Evolutionary conservation across 2,888 invertebrate species (phyloP), one percentile per base, ranked within the genome.

Genomic region (Ametastegia equiseti): DNA sequence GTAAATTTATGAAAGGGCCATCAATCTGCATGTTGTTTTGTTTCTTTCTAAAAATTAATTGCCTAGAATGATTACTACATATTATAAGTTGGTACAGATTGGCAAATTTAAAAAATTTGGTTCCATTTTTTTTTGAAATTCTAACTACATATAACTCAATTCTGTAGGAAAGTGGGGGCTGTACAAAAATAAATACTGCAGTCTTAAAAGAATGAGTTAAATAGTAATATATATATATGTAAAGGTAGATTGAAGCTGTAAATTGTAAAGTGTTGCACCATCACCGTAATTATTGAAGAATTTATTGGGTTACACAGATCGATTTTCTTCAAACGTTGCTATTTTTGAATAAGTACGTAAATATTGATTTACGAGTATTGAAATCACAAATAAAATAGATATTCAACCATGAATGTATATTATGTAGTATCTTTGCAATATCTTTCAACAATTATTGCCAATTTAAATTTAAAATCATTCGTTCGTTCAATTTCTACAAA

Each of bases 101-200:
- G 42, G 11, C 9, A 78, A 13, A 63, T 15, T 78, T 54, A 36
- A 54, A 60, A 60, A 19, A 33, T 36, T 33, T 42, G 23, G 23
- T 27, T 27, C 50, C 30, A 60, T 78, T 77, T 11, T 47, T 75
- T 54, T 42, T 23, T 30, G n/a, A n/a, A n/a, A n/a, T 50, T 39
- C 54, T 78, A 75, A 54, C 75, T 75, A 75, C 19, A 75, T 63
- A 19, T 81, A 85, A 85, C 71, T 85, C 83, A 87, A 87, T 84
- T 85, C 84, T 85, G n/a, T n/a, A n/a, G n/a, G n/a, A n/a, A n/a
- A n/a, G n/a, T n/a, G n/a, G 86, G 85, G 83, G 83, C 89, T 91
- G 88, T 90, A 90, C 89, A 90, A 90, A 90, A 90, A 90, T 90
- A 91, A 91, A 90, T 89, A 90, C 87, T 87, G 88, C 87, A 86